Evolutionary conservation across 2,797 vertebrate genomes (phyloP).

Genomic region (Phrynocephalus vlangalii): DNA sequence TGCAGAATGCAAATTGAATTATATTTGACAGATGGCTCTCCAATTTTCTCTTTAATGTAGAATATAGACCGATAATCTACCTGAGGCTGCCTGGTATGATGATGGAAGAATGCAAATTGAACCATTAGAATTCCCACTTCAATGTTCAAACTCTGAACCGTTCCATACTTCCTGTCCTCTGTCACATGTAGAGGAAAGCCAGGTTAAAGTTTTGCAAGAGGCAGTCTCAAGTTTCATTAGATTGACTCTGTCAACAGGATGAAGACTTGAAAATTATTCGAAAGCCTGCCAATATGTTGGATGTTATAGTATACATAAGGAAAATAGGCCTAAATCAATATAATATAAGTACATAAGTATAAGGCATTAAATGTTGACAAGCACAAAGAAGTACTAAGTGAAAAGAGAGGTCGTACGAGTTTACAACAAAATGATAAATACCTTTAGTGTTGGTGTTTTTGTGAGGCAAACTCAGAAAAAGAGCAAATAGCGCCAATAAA

Average conservation of each 20-base stretch:
- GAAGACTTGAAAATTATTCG: background rate
- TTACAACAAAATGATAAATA: background rate
- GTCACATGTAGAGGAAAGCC: background rate
- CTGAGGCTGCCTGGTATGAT: background rate
- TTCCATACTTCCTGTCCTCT: background rate
- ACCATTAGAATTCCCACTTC: background rate
- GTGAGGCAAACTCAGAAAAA: background rate
- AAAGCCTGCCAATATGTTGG: background rate
- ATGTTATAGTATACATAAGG: background rate
- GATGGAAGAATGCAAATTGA: background rate
- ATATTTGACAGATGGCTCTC: too few relatives aligned
- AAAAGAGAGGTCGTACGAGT: background rate
- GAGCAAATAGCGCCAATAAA: constrained; percentile 13
- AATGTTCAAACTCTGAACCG: background rate
- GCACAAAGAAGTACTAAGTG: background rate
- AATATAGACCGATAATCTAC: background rate
- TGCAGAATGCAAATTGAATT: too few relatives aligned
- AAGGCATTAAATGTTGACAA: background rate
- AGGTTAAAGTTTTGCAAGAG: background rate
- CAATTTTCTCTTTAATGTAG: too few relatives aligned
- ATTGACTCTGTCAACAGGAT: background rate
- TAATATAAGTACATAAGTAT: constrained; percentile 1
- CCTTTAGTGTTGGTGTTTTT: background rate
- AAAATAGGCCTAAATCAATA: background rate
- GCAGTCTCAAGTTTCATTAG: background rate